Conservation (phyloP, 1,140 invertebrate species). For the Drosophila funebris region DNA sequence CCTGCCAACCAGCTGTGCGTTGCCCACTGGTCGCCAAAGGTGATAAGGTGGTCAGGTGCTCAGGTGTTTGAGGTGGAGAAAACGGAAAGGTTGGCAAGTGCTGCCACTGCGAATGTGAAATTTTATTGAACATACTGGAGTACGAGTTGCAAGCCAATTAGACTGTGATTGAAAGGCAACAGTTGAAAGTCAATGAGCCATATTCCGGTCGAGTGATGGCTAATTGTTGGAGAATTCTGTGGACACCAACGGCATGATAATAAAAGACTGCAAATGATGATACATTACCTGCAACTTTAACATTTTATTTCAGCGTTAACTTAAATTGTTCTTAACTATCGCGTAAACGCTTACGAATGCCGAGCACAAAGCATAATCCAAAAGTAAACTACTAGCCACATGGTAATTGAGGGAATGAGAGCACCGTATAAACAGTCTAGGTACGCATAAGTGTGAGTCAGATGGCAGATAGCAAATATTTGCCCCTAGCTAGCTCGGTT, state of each 20-base stretch:
- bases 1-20: neutral
- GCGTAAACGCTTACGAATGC: neutral
- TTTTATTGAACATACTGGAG: slow-evolving; percentile 29
- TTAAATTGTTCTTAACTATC: no score
- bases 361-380: neutral
- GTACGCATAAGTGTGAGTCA: neutral
- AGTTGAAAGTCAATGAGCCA: slow-evolving; percentile 23
- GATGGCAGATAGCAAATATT: slow-evolving; percentile 1
- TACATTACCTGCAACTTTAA: neutral
- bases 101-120: slow-evolving; percentile 11
- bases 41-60: neutral
- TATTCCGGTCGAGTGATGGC: slow-evolving; percentile 1
- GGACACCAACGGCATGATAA: neutral
- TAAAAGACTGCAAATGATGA: neutral
- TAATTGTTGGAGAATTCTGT: slow-evolving; percentile 11
- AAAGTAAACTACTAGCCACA: neutral
- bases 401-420: neutral
- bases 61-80: neutral
- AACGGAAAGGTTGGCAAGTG: neutral
- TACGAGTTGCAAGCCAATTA: slow-evolving; percentile 38
- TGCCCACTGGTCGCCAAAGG: slow-evolving; percentile 23
- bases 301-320: neutral
- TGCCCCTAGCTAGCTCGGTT: slow-evolving; percentile 1
- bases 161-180: slow-evolving; percentile 40
- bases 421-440: neutral